Base-by-base conservation (phyloP, 2,113 vertebrate species). In the Microcebus jonahi region DNA sequence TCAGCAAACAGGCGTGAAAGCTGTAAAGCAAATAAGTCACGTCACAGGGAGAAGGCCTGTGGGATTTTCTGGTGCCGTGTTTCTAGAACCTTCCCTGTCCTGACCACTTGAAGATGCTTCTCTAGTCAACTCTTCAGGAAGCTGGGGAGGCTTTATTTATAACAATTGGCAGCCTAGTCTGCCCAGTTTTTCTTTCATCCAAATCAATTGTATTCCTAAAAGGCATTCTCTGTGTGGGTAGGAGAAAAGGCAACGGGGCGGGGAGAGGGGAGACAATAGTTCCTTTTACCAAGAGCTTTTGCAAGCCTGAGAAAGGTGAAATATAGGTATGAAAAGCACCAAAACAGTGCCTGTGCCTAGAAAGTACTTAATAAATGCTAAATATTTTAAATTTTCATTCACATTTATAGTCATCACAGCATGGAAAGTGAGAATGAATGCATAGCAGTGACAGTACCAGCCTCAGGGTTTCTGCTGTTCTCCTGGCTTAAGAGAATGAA, bases 1-100 rank as follows among this genome's bases (percentile, higher is more conserved):
- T 89, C 95, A 98, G 98, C 97, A 97, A 89, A 91, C 90, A 71
- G 82, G 82, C 96, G 92, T 83, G 93, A 89, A 98, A 96, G 93
- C 97, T 93, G 94, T 97, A 97, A 98, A 98, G 96, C 93, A 82
- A 97, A 94, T 76, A 14, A n/a, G 96, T 83, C 90, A 90, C 29
- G 2, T 97, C 90, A 82, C 3, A 98, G 92, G 94, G 95, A 97
- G 89, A 96, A 97, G 90, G 94, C 79, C 87, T 82, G 67, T 63
- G 55, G 61, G 77, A 42, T 45, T 87, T 82, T 85, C n/a, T 89
- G 57, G n/a, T 36, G 42, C 88, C 36, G 31, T 82, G 8, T 84
- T 96, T 81, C 75, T 75, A 90, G 96, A 96, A 94, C 55, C 63
- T 97, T 96, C 85, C 23, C 55, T 36, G 34, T 90, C 18, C 70